Conservation (phyloP, 2,113 vertebrate species). For the Urocynchramus pylzowi region DNA sequence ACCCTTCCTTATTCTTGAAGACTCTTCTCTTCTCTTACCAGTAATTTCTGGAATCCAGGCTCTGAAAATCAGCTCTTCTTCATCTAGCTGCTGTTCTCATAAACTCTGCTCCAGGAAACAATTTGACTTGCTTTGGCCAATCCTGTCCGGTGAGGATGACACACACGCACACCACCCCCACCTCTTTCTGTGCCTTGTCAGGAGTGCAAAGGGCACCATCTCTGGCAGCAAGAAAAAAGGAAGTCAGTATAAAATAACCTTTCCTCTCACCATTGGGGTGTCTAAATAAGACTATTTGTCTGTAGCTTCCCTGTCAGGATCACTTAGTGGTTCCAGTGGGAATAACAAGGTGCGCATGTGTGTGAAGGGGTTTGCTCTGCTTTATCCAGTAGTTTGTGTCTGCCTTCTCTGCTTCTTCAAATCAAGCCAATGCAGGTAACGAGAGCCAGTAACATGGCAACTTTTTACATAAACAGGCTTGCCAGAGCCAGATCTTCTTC, state of each 20-base stretch:
- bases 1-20: not conserved
- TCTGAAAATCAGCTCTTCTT: not conserved
- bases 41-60: not conserved
- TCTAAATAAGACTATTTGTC: not conserved
- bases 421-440: constrained; percentile 13
- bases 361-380: not conserved
- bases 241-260: not conserved
- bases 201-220: not conserved
- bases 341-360: not conserved
- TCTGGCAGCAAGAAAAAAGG: not conserved
- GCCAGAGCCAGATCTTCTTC: constrained; percentile 12
- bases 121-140: not conserved
- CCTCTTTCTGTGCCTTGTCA: not conserved
- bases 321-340: not conserved
- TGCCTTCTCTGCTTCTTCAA: not conserved
- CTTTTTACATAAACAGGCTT: not conserved
- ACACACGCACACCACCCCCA: accelerated
- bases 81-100: not conserved
- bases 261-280: not conserved
- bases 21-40: not conserved
- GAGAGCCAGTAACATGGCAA: not conserved
- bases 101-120: not conserved
- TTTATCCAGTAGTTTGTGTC: not conserved
- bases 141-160: not conserved
- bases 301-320: not conserved